These are phyloP conservation scores for Hemibagrus wyckioides DNA, from an alignment of 2,113 vertebrate species.

Conservation along the genomic window DNA sequence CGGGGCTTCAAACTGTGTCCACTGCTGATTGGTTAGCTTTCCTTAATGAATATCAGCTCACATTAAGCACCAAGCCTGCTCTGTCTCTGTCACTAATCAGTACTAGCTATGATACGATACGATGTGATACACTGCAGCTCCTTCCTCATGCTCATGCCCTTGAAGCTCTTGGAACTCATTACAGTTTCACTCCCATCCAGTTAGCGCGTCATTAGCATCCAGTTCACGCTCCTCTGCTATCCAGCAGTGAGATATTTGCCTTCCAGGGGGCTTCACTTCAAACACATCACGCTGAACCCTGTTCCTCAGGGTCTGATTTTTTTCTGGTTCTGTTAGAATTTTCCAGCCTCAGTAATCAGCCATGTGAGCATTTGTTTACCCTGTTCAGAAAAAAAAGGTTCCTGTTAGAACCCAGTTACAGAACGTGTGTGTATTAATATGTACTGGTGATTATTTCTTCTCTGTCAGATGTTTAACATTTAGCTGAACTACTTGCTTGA, in stretches of 20 bases:
- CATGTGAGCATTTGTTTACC: background rate
- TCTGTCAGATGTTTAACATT: background rate
- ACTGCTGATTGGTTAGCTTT: background rate
- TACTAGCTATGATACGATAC: background rate
- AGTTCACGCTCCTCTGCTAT: constrained; percentile 27
- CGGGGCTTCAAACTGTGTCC: background rate
- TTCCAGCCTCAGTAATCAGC: too few species aligned
- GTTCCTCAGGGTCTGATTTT: background rate
- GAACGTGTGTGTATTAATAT: too few species aligned
- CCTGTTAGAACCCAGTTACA: background rate
- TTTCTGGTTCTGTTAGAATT: background rate
- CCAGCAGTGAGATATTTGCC: background rate
- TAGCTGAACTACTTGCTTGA: background rate
- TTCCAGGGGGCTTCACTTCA: background rate
- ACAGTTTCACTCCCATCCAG: constrained; percentile 45
- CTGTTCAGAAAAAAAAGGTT: background rate
- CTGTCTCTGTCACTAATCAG: background rate
- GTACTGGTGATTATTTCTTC: too few species aligned
- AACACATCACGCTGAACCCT: background rate
- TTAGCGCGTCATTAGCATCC: constrained; percentile 55
- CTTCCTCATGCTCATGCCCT: background rate
- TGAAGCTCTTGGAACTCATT: constrained; percentile 45
- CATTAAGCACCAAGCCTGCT: background rate
- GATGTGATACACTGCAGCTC: background rate
- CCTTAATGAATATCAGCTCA: background rate